A percentile compares a stretch with the other conserved stretches of the same genome.
phyloP scores from a whole-genome alignment of 2,113 vertebrate genomes.

The Pteronura brasiliensis region DNA sequence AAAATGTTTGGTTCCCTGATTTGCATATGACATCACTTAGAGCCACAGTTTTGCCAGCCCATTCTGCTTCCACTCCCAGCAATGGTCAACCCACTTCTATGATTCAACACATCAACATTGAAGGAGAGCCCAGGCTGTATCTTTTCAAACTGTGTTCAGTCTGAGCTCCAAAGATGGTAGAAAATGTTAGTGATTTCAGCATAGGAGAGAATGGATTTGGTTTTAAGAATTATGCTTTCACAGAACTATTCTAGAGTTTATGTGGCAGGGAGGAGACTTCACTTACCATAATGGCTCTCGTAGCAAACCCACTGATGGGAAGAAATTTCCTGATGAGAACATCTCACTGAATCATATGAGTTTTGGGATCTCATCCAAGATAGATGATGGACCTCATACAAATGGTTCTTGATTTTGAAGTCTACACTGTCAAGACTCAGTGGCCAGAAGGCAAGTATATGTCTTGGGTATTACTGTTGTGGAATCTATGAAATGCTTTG shows the following conservation, averaged over 20 bases:
- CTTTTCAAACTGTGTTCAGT: neutral
- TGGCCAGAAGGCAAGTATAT: constrained; percentile 66
- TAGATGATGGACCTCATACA: constrained; percentile 73
- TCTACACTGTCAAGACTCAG: constrained; percentile 84
- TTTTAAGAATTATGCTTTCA: constrained; percentile 43
- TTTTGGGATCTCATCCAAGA: constrained; percentile 87
- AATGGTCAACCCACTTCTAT: neutral
- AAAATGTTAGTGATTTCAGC: constrained; percentile 84
- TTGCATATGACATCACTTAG: neutral
- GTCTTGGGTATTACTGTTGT: neutral
- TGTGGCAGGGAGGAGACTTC: constrained; percentile 92
- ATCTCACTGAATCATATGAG: constrained; percentile 86
- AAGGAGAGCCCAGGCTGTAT: neutral
- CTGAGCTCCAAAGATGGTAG: constrained; percentile 69
- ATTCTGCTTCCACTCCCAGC: neutral
- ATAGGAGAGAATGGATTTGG: neutral
- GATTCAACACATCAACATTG: neutral
- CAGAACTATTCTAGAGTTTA: constrained; percentile 87
- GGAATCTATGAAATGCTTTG: neutral
- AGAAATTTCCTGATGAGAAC: constrained; percentile 90
- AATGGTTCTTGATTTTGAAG: constrained; percentile 90
- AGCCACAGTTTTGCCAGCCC: neutral
- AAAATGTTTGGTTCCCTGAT: neutral
- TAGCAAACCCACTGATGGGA: constrained; percentile 88
- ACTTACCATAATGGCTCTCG: constrained; percentile 88